These are phyloP conservation scores for Beroe ovata DNA, from an alignment of 37 sponge, comb jelly and placozoan genomes.

Conservation along the genomic window DNA sequence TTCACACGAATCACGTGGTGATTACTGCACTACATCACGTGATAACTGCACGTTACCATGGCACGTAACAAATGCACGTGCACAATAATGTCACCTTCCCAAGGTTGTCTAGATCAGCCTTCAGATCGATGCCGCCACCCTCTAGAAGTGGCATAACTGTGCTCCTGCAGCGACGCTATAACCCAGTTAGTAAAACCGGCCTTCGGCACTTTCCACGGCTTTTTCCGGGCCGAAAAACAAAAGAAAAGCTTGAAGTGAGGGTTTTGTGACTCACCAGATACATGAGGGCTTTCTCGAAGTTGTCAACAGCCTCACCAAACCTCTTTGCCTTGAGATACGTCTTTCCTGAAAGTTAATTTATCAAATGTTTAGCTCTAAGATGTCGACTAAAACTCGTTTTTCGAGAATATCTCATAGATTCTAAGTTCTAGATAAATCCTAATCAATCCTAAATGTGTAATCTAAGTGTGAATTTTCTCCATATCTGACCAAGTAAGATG, in stretches of 20 bases:
- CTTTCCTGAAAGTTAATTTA: slow-evolving; percentile 68
- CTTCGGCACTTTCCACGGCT: too few relatives aligned
- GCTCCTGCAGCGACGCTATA: slow-evolving; percentile 48
- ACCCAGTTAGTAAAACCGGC: background rate
- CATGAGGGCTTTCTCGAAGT: slow-evolving; percentile 71
- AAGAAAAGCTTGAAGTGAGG: background rate
- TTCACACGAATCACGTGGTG: background rate
- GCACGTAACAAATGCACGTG: too few relatives aligned
- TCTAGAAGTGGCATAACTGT: slow-evolving; percentile 22
- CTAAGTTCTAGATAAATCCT: too few relatives aligned
- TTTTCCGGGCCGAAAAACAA: slow-evolving; percentile 1
- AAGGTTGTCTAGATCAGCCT: slow-evolving; percentile 35
- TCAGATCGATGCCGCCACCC: background rate
- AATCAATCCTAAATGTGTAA: too few relatives aligned
- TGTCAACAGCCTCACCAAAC: slow-evolving; percentile 71
- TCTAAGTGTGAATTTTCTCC: too few relatives aligned
- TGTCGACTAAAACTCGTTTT: too few relatives aligned
- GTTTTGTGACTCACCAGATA: slow-evolving; percentile 68
- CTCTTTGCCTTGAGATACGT: slow-evolving; percentile 72
- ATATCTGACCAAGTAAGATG: slow-evolving; percentile 29
- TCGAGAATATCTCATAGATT: too few relatives aligned
- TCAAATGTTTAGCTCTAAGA: background rate
- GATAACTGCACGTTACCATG: background rate
- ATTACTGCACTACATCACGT: background rate
- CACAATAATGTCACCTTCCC: slow-evolving; percentile 24